These are phyloP conservation scores for Stigmatopora nigra DNA, from an alignment of 2,113 vertebrate species.

Conservation along the genomic window DNA sequence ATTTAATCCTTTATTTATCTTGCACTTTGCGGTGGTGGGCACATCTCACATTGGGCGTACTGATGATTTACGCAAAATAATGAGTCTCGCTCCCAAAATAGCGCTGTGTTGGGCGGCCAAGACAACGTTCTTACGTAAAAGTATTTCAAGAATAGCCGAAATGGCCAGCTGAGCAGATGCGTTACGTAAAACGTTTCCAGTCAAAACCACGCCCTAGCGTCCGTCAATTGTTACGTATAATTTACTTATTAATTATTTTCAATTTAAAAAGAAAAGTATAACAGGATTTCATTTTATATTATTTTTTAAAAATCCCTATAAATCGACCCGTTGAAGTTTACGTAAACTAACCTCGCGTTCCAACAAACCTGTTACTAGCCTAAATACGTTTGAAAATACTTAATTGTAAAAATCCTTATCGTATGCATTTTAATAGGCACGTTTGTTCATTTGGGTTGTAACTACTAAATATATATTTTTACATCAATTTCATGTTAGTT, in stretches of 20 bases:
- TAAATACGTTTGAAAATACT: neutral
- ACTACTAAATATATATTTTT: neutral
- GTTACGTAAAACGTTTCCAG: constrained; percentile 41
- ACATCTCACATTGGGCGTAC: constrained; percentile 30
- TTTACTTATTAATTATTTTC: neutral
- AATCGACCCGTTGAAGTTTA: neutral
- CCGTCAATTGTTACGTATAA: constrained; percentile 1
- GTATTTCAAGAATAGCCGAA: neutral
- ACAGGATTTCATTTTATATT: neutral
- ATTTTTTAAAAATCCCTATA: neutral
- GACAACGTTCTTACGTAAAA: neutral
- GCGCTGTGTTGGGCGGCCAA: neutral
- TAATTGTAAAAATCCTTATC: neutral
- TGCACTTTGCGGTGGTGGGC: constrained; percentile 8
- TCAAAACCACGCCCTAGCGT: constrained; percentile 45
- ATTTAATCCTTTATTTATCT: neutral
- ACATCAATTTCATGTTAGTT: neutral
- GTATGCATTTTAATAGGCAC: neutral
- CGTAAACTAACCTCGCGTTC: neutral
- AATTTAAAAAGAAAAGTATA: neutral
- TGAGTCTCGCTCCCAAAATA: constrained; percentile 33
- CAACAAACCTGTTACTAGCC: neutral
- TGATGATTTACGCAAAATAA: constrained; percentile 58
- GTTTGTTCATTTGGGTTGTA: neutral
- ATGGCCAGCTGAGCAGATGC: constrained; percentile 53